Conservation (phyloP, 2,797 vertebrate species). For the Oryzias sinensis region DNA sequence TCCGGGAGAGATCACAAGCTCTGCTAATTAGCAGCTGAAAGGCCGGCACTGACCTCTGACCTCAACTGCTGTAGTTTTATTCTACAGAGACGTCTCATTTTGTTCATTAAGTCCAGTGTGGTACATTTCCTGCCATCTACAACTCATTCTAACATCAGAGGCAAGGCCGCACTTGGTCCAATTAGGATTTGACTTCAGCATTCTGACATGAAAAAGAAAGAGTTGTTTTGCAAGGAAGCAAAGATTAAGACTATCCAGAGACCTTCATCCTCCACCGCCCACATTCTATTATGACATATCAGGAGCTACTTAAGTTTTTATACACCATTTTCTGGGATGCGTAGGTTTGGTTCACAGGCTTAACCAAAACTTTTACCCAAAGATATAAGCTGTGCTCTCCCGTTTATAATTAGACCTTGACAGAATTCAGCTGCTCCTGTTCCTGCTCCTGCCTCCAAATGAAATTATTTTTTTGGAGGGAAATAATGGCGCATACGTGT, state of each 20-base stretch:
- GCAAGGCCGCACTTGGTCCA: conserved; percentile 44
- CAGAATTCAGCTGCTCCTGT: conserved; percentile 17
- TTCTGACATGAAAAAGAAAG: conserved; percentile 50
- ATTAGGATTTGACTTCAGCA: conserved; percentile 52
- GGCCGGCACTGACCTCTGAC: conserved; percentile 62
- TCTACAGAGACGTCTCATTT: conserved; percentile 64
- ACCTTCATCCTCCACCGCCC: conserved; percentile 1
- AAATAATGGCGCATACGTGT: conserved; percentile 16
- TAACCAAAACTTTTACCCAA: conserved; percentile 11
- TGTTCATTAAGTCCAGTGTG: conserved; percentile 65
- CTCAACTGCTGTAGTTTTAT: conserved; percentile 49
- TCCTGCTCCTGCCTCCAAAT: conserved; percentile 4
- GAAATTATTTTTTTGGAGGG: conserved; percentile 9
- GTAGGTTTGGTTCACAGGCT: too few relatives aligned
- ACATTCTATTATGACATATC: conserved; percentile 6
- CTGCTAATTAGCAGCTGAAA: conserved; percentile 73
- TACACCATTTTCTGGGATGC: conserved; percentile 1
- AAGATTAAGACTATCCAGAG: conserved; percentile 11
- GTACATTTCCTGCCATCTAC: conserved; percentile 48
- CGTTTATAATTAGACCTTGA: conserved; percentile 21
- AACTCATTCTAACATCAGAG: conserved; percentile 54
- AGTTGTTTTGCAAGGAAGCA: background rate
- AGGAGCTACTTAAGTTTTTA: conserved; percentile 4
- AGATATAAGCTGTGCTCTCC: conserved; percentile 5
- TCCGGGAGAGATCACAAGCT: conserved; percentile 63